Evolutionary conservation across 1,140 invertebrate species (phyloP), one percentile per base, ranked within the genome.

Genomic region (Pissodes strobi): DNA sequence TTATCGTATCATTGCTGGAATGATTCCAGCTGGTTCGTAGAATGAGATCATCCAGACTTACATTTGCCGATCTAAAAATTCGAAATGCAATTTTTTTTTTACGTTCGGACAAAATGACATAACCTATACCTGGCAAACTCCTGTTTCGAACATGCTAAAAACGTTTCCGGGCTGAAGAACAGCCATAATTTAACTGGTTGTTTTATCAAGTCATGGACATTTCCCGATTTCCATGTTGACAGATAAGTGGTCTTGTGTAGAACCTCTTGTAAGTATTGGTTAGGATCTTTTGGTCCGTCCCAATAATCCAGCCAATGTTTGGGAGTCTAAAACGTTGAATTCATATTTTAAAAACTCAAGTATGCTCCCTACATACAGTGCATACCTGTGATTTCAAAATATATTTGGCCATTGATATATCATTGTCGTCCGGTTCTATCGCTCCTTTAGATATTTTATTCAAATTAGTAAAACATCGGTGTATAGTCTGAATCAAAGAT

Each of bases 121-220:
- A 51, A 38, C 13, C 45, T 27, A 73, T 79, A 87, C 83, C 90
- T 83, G 0, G 91, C 87, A 19, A 87, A 89, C 64, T 90, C 84
- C 77, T 94, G 91, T 73, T 93, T 87, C 1, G 95, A 78, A 21
- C 92, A 90, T 71, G 90, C 89, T 0, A 97, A 78, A 72, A 97
- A 91, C 10, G 90, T 87, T 53, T 89, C 86, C 1, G 93, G 92
- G 73, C 90, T 85, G 62, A 93, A 89, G 1, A 96, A 80, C 30
- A 88, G 83, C 0, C 85, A 83, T 0, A 97, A 80, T 78, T 95
- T 87, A 0, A 96, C 75, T 2, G 82, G 79, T 17, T 83, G 77
- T 2, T 79, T 76, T 2, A 79, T 71, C n/a, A 82, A 79, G 1
- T 80, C 68, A 3, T 80, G 76, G 13, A 76, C 72, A 34, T 76